Conservation (phyloP, 2,888 invertebrate species). For the Tetragnatha montana region DNA sequence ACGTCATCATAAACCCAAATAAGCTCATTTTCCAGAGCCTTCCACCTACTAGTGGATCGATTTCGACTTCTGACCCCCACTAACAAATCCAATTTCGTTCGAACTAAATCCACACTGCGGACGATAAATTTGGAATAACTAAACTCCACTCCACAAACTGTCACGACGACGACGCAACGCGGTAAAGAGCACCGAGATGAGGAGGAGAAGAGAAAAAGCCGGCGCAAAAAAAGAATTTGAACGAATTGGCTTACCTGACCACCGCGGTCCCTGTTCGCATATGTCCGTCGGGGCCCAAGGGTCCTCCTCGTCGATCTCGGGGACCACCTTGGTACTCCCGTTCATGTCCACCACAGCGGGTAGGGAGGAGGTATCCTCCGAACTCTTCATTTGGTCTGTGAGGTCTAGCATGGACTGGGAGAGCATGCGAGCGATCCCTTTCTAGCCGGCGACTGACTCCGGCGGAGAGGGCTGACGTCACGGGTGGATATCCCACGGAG, state of each 20-base stretch:
- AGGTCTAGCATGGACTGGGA: background rate
- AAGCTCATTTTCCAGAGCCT: background rate
- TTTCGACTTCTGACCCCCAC: background rate
- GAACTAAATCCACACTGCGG: background rate
- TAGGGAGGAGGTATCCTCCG: background rate
- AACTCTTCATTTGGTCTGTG: background rate
- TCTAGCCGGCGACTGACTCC: background rate
- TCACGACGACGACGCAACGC: background rate
- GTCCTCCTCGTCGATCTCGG: conserved; percentile 68
- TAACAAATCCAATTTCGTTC: background rate
- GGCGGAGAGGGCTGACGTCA: background rate
- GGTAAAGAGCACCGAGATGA: background rate
- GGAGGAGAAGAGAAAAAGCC: background rate
- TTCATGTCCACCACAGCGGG: conserved; percentile 61
- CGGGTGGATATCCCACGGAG: background rate
- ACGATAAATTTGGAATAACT: background rate
- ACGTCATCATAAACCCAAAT: background rate
- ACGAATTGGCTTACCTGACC: conserved; percentile 72
- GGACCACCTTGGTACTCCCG: conserved; percentile 63
- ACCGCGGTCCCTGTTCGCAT: conserved; percentile 70
- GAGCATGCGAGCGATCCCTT: background rate
- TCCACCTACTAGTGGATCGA: background rate
- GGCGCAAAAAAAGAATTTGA: background rate
- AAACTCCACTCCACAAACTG: background rate
- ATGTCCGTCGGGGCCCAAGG: conserved; percentile 73